Base-by-base conservation (phyloP, 2,113 vertebrate species). In the Bucco capensis region DNA sequence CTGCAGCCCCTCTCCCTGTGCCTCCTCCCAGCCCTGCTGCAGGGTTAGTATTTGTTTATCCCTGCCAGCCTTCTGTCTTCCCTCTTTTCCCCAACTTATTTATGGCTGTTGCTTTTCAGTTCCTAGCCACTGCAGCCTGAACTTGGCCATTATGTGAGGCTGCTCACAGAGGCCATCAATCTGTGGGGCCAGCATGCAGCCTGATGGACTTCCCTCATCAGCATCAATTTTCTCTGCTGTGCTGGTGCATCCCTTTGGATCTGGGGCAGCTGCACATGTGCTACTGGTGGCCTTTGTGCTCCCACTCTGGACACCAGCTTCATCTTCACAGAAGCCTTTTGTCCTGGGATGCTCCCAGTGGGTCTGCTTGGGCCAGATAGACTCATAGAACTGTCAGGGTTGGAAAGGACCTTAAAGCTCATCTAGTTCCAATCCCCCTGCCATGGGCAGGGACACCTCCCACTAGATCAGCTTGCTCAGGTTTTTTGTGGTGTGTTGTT, bases 171-270 rank as follows among this genome's bases (percentile, higher is more conserved):
- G 94, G 65, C 94, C 82, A 96, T 97, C 93, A 96, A 96, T 96
- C 96, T 97, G 77, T 0, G 19, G 89, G 92, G 85, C 93, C 91
- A 79, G 87, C 22, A 27, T 4, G 27, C 62, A 44, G 83, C 83
- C 85, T 90, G 92, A 93, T 95, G 92, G 90, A 95, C 87, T 92
- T 89, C 40, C 70, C 89, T 94, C 96, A 96, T 95, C 96, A 93
- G 47, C 95, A 96, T 96, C 89, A 96, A 96, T 96, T 96, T 93
- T 88, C 83, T 57, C 73, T 3, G 14, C 33, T 0, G 2, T 79
- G 84, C 44, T 3, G 46, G 84, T 10, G 56, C 51, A 62, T 93
- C 90, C 67, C 31, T 92, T 93, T 58, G 67, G 93, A 91, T 75
- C 62, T 12, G 33, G 83, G 78, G 86, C 95, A 93, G 93, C 94